These are phyloP conservation scores for Drosophila rellima DNA, from an alignment of 2,888 invertebrate genomes.

Conservation along the genomic window DNA sequence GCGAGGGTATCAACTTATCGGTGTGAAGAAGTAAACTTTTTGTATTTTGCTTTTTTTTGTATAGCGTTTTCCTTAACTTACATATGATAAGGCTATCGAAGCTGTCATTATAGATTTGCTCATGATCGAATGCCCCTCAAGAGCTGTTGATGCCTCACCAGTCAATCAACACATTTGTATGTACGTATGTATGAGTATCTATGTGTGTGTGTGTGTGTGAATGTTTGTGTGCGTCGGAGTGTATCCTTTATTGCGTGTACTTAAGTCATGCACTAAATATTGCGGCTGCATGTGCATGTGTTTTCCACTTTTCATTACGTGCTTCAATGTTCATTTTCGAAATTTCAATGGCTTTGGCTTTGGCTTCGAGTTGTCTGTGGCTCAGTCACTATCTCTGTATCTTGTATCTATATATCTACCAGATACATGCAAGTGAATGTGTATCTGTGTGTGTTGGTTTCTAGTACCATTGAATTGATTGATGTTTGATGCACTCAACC, in stretches of 20 bases:
- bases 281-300: constrained; percentile 58
- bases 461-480: constrained; percentile 79
- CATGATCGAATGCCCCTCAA: constrained; percentile 68
- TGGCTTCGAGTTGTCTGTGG: constrained; percentile 20
- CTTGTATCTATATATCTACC: constrained; percentile 18
- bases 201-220: neutral
- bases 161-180: constrained; percentile 24
- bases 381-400: constrained; percentile 30
- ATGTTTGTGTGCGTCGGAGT: constrained; percentile 15
- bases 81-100: constrained; percentile 61
- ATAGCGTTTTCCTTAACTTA: constrained; percentile 26
- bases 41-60: constrained; percentile 9
- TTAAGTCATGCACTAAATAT: constrained; percentile 72
- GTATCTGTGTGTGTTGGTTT: constrained; percentile 42
- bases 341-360: constrained; percentile 56
- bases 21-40: neutral
- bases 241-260: constrained; percentile 47
- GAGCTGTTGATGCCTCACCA: constrained; percentile 60
- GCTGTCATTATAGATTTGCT: constrained; percentile 76
- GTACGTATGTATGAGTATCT: neutral
- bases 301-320: constrained; percentile 71
- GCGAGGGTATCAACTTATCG: neutral
- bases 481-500: constrained; percentile 81
- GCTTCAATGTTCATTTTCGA: constrained; percentile 57
- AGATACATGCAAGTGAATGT: constrained; percentile 13